These are phyloP conservation scores for Speoplatyrhinus poulsoni DNA, from an alignment of 2,113 vertebrate species.

Conservation along the genomic window DNA sequence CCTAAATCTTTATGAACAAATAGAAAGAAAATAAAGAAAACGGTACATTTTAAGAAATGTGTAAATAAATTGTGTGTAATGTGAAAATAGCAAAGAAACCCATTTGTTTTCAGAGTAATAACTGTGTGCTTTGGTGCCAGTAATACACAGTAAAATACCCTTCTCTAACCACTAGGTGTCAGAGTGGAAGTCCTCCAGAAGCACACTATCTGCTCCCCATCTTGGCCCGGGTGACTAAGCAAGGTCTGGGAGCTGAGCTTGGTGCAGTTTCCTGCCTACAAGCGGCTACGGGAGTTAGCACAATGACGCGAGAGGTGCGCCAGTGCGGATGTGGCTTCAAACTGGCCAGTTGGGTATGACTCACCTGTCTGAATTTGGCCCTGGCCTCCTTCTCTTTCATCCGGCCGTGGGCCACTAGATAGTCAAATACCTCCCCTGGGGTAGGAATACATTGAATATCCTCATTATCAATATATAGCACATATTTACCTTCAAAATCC, in stretches of 20 bases:
- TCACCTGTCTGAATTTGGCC: conserved; percentile 90
- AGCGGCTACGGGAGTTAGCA: conserved; percentile 10
- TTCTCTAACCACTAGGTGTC: conserved; percentile 64
- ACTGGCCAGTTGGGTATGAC: conserved; percentile 52
- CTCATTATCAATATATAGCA: not conserved
- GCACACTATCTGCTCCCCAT: conserved; percentile 32
- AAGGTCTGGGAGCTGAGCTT: conserved; percentile 31
- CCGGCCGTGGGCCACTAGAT: conserved; percentile 87
- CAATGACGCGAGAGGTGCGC: too few relatives aligned
- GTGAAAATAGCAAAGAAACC: too few relatives aligned
- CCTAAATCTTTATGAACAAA: not conserved
- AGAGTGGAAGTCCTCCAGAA: conserved; percentile 20
- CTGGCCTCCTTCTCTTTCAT: conserved; percentile 94
- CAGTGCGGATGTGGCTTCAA: not conserved
- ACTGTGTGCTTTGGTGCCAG: not conserved
- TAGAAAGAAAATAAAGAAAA: not conserved
- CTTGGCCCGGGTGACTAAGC: conserved; percentile 59
- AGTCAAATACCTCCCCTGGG: conserved; percentile 88
- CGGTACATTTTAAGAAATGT: too few relatives aligned
- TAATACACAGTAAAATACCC: conserved; percentile 15
- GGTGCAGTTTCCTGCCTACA: conserved; percentile 48
- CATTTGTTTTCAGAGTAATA: not conserved
- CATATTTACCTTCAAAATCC: too few relatives aligned
- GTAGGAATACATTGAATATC: not conserved
- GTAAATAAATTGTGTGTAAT: too few relatives aligned